Evolutionary conservation across 2,797 vertebrate species (phyloP), one percentile per base, ranked within the genome.

Genomic region (Labeo calbasu): DNA sequence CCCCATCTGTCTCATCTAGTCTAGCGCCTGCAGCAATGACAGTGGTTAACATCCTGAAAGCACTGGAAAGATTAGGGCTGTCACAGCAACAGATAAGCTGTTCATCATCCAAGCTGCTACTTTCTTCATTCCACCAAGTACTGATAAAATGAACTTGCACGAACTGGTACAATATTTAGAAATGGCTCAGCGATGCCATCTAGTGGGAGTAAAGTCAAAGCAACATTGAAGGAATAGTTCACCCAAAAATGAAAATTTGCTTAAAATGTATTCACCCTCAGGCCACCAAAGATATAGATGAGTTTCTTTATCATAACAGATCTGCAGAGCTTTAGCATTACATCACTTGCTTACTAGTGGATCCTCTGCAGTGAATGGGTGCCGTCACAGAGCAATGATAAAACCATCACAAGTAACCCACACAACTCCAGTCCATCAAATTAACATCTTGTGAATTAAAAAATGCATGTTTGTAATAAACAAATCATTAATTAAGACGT

Each of bases 181-280:
- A 28, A n/a, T 77, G 87, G 82, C 72, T 87, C 91, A 92, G 91
- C 40, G 66, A 89, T 84, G 90, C 94, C 94, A 94, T 66, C 94
- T 94, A 88, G 90, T 92, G 94, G 83, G 86, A 82, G 85, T 76
- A 89, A 81, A 69, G 43, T 73, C 23, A 83, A 10, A 50, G 13
- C 28, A 51, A 48, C 55, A 71, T 15, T 65, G 32, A 19, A 66
- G 1, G 8, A 66, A 66, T 66, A 17, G 15, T 36, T 66, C 15
- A 66, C 63, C 15, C 8, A 4, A 36, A 36, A 32, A 65, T 17
- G 0, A 4, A 10, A 17, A 65, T 36, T 65, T 17, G 15, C 28
- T 65, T 1, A 32, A 32, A 32, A 32, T 65, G 0, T 32, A 15
- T 25, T 17, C 25, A 28, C 7, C 53, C 53, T n/a, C 53, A 57